Evolutionary conservation across 2,888 invertebrate species (phyloP).

Genomic region (Leptothorax acervorum): DNA sequence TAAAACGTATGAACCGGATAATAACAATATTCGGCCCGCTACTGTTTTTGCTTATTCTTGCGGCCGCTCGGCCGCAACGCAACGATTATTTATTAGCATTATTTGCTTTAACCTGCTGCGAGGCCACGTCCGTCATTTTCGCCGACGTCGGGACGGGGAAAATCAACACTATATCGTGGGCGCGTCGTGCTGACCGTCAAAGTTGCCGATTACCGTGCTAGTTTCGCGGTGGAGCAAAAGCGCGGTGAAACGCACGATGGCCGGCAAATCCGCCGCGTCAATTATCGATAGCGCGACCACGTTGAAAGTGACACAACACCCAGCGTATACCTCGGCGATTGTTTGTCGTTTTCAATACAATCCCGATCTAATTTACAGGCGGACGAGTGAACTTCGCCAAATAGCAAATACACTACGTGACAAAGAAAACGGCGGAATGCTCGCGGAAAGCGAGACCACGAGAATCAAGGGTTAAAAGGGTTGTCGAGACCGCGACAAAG

Average conservation of each 20-base stretch:
- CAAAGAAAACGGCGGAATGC: constrained; percentile 34
- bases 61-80: not conserved
- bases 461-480: constrained; percentile 31
- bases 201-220: constrained; percentile 42
- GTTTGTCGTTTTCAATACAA: constrained; percentile 38
- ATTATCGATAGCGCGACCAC: constrained; percentile 52
- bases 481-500: constrained; percentile 25
- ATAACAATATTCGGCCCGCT: constrained; percentile 13
- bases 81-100: constrained; percentile 45
- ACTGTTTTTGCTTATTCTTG: constrained; percentile 37
- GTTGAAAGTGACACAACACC: constrained; percentile 35
- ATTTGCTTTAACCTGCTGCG: constrained; percentile 32
- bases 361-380: constrained; percentile 25
- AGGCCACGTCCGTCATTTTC: constrained; percentile 32
- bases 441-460: constrained; percentile 24
- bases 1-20: constrained; percentile 34
- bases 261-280: constrained; percentile 53
- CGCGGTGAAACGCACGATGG: constrained; percentile 37
- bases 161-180: constrained; percentile 37
- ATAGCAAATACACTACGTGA: constrained; percentile 24
- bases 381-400: constrained; percentile 5
- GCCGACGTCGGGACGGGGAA: constrained; percentile 11
- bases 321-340: not conserved
- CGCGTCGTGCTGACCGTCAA: constrained; percentile 24
- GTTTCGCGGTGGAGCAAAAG: constrained; percentile 39